Conservation (phyloP, 2,797 vertebrate species). For the Bufotes viridis region DNA sequence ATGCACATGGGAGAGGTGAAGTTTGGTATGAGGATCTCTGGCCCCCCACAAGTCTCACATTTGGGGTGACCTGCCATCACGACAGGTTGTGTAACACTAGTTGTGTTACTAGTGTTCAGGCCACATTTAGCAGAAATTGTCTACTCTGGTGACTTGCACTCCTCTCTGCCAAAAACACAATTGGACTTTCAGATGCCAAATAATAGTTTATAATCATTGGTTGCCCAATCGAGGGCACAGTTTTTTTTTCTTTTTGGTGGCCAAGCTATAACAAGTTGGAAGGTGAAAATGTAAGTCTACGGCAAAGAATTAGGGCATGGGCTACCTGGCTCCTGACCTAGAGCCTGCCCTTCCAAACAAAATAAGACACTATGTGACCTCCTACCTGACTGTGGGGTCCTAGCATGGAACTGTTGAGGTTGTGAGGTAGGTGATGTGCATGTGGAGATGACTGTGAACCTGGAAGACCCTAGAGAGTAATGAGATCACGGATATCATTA, state of each 20-base stretch:
- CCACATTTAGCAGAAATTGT: background rate
- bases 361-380: slow-evolving; percentile 4
- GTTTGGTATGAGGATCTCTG: background rate
- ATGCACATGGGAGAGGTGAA: background rate
- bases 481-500: slow-evolving; percentile 54
- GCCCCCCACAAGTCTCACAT: background rate
- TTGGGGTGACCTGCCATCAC: background rate
- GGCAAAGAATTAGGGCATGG: background rate
- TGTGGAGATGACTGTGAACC: slow-evolving; percentile 58
- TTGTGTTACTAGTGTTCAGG: no score
- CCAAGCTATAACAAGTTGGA: background rate
- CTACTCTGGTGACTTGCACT: background rate
- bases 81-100: background rate
- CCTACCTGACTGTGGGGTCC: slow-evolving; percentile 57
- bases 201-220: no score
- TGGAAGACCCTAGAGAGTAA: slow-evolving; percentile 51
- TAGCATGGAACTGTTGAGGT: slow-evolving; percentile 62
- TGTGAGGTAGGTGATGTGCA: slow-evolving; percentile 52
- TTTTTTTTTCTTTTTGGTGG: background rate
- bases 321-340: background rate
- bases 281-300: no score
- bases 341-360: background rate
- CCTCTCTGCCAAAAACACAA: background rate
- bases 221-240: background rate
- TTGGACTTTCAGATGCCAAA: no score